Evolutionary conservation across 2,888 invertebrate genomes (phyloP).

Genomic region (Microctonus aethiopoides): DNA sequence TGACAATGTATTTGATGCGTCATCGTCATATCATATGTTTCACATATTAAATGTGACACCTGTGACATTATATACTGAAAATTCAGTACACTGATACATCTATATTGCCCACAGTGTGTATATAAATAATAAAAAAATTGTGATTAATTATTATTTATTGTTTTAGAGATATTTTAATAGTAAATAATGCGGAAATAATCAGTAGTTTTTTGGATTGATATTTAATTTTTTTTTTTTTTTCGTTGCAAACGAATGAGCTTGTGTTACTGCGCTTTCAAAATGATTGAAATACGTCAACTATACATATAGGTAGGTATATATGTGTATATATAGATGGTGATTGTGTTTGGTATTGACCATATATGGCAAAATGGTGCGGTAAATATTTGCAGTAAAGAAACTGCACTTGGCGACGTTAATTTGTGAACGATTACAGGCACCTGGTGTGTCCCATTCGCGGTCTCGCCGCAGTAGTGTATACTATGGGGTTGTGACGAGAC

Average conservation of each 20-base stretch:
- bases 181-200: not conserved
- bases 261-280: slow-evolving; percentile 40
- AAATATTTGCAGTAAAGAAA: slow-evolving; percentile 59
- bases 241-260: not conserved
- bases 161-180: not conserved
- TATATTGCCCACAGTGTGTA: not conserved
- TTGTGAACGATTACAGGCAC: slow-evolving; percentile 66
- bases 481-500: not conserved
- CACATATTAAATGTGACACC: not conserved
- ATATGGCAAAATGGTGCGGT: slow-evolving; percentile 51
- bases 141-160: not conserved
- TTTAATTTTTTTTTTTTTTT: not conserved
- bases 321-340: not conserved
- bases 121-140: not conserved
- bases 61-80: not conserved
- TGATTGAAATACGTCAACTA: slow-evolving; percentile 56
- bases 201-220: not conserved
- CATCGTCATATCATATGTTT: not conserved
- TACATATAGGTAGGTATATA: not conserved
- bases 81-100: not conserved
- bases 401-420: slow-evolving; percentile 62
- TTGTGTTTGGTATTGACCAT: slow-evolving; percentile 54
- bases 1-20: not conserved
- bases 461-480: not conserved
- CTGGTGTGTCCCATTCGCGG: slow-evolving; percentile 49